Evolutionary conservation across 2,113 vertebrate species (phyloP).

Genomic region (Rhinopomastus cyanomelas): DNA sequence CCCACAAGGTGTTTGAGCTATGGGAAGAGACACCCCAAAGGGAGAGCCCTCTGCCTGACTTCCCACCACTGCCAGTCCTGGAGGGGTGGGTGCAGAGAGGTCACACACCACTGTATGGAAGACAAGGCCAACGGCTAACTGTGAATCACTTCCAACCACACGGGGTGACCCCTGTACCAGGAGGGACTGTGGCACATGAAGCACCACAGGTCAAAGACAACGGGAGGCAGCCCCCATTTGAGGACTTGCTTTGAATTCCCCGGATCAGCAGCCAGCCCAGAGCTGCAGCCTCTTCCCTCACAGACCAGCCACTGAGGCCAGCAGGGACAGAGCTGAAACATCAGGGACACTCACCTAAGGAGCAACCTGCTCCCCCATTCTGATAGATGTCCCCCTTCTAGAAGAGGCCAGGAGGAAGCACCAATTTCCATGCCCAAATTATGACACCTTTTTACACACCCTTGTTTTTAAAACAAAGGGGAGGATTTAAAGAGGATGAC

Average conservation of each 20-base stretch:
- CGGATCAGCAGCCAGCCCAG: not conserved
- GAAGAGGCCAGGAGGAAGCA: not conserved
- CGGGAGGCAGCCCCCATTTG: not conserved
- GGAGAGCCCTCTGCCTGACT: not conserved
- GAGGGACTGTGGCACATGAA: not conserved
- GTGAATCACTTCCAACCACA: rapidly evolving
- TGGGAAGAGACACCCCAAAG: not conserved
- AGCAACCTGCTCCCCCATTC: not conserved
- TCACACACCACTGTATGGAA: not conserved
- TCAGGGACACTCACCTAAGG: too few relatives aligned
- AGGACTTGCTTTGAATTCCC: not conserved
- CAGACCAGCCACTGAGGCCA: not conserved
- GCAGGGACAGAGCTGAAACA: not conserved
- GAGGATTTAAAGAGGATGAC: not conserved
- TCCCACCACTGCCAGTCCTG: not conserved
- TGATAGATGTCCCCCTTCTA: not conserved
- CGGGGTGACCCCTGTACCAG: not conserved
- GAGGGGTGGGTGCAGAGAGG: not conserved
- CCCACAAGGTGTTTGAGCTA: not conserved
- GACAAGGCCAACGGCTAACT: not conserved
- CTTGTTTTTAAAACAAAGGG: not conserved
- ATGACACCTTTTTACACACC: rapidly evolving
- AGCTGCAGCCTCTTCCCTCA: not conserved
- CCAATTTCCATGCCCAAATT: not conserved
- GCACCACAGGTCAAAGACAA: rapidly evolving